A percentile compares a stretch with the other conserved stretches of the same genome.
These are phyloP conservation scores for Drosophila setifemur DNA, from an alignment of 1,140 invertebrate genomes.

Conservation along the genomic window DNA sequence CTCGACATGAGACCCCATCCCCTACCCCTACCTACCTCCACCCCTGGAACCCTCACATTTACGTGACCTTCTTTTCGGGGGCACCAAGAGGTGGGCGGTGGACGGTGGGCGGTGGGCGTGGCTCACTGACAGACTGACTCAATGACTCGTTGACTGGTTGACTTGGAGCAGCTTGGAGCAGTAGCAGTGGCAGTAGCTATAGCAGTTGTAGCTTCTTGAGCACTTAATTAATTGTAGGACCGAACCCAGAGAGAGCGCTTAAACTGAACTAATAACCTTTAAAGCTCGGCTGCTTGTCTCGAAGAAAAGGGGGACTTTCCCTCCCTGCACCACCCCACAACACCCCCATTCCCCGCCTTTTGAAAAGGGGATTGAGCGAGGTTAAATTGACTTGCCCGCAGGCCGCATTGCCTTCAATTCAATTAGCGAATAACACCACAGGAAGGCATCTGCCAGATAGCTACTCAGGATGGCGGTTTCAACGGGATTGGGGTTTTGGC, in stretches of 20 bases:
- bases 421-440: slow-evolving; percentile 42
- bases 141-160: slow-evolving; percentile 34
- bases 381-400: slow-evolving; percentile 45
- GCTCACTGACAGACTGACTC: slow-evolving; percentile 17
- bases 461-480: neutral
- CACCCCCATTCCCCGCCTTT: no score
- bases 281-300: slow-evolving; percentile 27
- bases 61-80: slow-evolving; percentile 67
- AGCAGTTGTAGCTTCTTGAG: slow-evolving; percentile 49
- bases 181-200: neutral
- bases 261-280: slow-evolving; percentile 80
- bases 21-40: neutral
- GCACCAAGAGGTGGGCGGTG: slow-evolving; percentile 9
- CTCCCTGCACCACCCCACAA: no score
- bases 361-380: slow-evolving; percentile 1
- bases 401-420: slow-evolving; percentile 38
- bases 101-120: slow-evolving; percentile 33
- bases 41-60: neutral
- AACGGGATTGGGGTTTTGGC: no score
- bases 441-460: slow-evolving; percentile 1
- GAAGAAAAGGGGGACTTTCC: no score
- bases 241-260: slow-evolving; percentile 40
- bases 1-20: slow-evolving; percentile 45
- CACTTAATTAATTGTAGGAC: slow-evolving; percentile 77
- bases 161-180: slow-evolving; percentile 38